Evolutionary conservation across 2,888 invertebrate species (phyloP).

Genomic region (Ormia ochracea): DNA sequence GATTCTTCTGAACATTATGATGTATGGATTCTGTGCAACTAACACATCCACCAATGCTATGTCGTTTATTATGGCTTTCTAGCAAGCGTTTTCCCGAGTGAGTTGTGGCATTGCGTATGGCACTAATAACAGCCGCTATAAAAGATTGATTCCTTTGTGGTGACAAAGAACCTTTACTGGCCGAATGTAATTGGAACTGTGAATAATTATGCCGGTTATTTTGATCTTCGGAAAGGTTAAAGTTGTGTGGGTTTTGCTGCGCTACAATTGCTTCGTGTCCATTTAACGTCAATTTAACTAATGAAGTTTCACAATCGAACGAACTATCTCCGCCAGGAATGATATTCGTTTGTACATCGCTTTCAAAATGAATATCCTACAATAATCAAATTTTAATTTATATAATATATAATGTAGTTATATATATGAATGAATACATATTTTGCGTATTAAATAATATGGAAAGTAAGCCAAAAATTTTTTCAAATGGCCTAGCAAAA

Average conservation of each 20-base stretch:
- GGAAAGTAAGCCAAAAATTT: no score
- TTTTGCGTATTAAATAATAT: no score
- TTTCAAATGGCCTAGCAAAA: no score
- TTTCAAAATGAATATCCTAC: constrained; percentile 86
- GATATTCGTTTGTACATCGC: constrained; percentile 86
- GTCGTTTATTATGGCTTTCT: constrained; percentile 69
- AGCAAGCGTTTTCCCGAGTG: constrained; percentile 74
- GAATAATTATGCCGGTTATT: constrained; percentile 53
- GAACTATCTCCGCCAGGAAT: constrained; percentile 82
- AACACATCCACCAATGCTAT: constrained; percentile 71
- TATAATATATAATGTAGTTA: no score
- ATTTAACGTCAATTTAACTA: constrained; percentile 67
- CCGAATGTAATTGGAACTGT: constrained; percentile 65
- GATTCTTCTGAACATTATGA: constrained; percentile 64
- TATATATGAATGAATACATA: not conserved
- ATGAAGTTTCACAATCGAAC: constrained; percentile 75
- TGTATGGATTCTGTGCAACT: constrained; percentile 69
- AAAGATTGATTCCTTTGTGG: constrained; percentile 83
- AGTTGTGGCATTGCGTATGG: constrained; percentile 80
- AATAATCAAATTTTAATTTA: constrained; percentile 32
- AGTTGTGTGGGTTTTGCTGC: constrained; percentile 39
- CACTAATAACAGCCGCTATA: constrained; percentile 85
- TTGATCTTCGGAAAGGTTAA: constrained; percentile 36
- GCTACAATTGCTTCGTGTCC: constrained; percentile 70
- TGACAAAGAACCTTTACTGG: constrained; percentile 78